These are phyloP conservation scores for Tetrapedia diversipes DNA, from an alignment of 2,888 invertebrate genomes.

Conservation along the genomic window DNA sequence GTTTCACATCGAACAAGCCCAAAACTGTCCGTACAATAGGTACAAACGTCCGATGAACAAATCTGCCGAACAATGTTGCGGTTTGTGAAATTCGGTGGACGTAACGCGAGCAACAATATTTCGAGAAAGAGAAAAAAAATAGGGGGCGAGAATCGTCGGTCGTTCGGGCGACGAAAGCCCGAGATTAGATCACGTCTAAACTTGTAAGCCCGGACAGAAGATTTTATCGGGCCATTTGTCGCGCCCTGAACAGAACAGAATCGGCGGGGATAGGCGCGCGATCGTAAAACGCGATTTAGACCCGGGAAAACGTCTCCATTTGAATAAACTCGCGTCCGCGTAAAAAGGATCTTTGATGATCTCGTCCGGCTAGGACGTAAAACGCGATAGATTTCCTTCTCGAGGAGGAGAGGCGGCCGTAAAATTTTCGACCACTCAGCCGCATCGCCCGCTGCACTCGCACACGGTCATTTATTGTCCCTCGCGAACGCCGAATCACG, in stretches of 20 bases:
- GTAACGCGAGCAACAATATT: constrained; percentile 38
- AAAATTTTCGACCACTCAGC: constrained; percentile 42
- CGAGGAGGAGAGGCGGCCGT: constrained; percentile 32
- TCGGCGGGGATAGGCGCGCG: constrained; percentile 56
- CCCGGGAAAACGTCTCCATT: constrained; percentile 64
- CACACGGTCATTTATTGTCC: constrained; percentile 16
- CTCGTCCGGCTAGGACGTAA: constrained; percentile 56
- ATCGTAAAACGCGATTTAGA: constrained; percentile 64
- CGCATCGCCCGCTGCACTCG: no score
- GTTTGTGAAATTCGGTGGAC: constrained; percentile 13
- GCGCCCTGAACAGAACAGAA: constrained; percentile 52
- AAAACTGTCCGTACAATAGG: neutral
- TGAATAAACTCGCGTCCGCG: constrained; percentile 58
- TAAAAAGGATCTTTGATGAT: constrained; percentile 56
- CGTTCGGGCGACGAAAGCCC: constrained; percentile 37
- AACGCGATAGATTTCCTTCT: constrained; percentile 57
- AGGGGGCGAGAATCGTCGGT: constrained; percentile 7
- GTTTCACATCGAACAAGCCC: no score
- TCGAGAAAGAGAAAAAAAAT: no score
- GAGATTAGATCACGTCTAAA: constrained; percentile 65
- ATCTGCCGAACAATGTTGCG: neutral
- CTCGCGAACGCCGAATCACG: constrained; percentile 15
- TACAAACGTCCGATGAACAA: neutral
- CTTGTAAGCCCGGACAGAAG: constrained; percentile 54
- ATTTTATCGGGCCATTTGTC: constrained; percentile 64